Percentiles rank a stretch among this genome's conserved stretches.
These are phyloP conservation scores for Paguma larvata DNA, from an alignment of 2,797 vertebrate genomes.

Conservation along the genomic window DNA sequence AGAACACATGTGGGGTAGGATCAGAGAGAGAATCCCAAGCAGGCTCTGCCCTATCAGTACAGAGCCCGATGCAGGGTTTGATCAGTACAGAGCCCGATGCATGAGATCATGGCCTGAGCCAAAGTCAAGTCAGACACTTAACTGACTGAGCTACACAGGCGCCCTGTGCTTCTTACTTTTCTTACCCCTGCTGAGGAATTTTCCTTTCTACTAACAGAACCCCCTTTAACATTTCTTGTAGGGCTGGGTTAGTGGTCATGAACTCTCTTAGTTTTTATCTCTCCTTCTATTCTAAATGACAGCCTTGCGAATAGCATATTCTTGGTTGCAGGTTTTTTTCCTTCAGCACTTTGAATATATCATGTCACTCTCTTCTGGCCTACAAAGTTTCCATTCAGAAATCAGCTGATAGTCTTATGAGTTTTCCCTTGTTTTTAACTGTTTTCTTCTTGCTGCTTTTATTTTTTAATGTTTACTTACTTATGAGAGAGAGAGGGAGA, in stretches of 20 bases:
- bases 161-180: background rate
- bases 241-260: background rate
- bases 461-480: background rate
- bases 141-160: background rate
- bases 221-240: background rate
- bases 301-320: background rate
- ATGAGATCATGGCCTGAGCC: background rate
- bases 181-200: background rate
- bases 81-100: background rate
- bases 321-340: background rate
- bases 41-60: background rate
- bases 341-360: background rate
- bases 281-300: background rate
- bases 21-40: background rate
- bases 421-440: background rate
- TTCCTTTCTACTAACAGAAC: background rate
- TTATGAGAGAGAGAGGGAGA: too few species aligned
- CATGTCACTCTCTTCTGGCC: background rate
- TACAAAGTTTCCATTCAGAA: background rate
- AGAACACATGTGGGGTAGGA: background rate
- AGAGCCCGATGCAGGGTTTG: background rate
- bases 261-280: background rate
- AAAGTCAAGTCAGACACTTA: background rate
- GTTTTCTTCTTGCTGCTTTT: background rate
- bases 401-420: background rate